Base-by-base conservation (phyloP, 2,888 invertebrate species). In the Microdon myrmicae region DNA sequence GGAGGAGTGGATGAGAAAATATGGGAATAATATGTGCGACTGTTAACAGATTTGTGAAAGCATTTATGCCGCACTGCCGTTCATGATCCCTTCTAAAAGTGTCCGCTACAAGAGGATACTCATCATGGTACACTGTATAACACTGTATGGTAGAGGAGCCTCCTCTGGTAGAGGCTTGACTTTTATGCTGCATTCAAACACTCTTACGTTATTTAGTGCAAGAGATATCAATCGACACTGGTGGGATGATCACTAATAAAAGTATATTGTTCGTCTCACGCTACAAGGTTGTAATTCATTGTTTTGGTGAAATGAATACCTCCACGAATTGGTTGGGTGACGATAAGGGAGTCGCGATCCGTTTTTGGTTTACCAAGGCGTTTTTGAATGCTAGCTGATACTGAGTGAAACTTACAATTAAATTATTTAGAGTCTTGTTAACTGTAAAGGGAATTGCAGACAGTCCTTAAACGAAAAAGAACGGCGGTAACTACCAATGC, bases 21-120 rank as follows among this genome's bases (percentile, higher is more conserved):
- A 64, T 64, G 64, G 58, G 61, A 72, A 66, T 70, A 77, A 75
- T 78, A 78, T 76, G 74, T 73, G 73, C 73, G 72, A 75, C 77
- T 77, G 78, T 75, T 78, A 78, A 76, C 70, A 78, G 76, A 76
- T 76, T 76, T 76, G 78, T 76, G 73, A 67, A 72, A 67, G 67
- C 61, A 71, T 68, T 68, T 68, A 68, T 68, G 68, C 67, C 61
- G 54, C 56, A 61, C 56, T 61, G 67, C 61, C 67, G 59, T 61
- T 68, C 45, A 67, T 56, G 67, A 67, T 66, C 39, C 45, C 45
- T 51, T 47, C 58, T 47, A n/a, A 58, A 51, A 64, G 61, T 56
- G 61, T 45, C 39, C 58, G 51, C 58, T 64, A 48, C 49, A 35
- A 26, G 26, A 31, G 25, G 37, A 48, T 45, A 47, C 45, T 43